Evolutionary conservation across 2,888 invertebrate genomes (phyloP).

Genomic region (Liopterus haemorrhoidalis): DNA sequence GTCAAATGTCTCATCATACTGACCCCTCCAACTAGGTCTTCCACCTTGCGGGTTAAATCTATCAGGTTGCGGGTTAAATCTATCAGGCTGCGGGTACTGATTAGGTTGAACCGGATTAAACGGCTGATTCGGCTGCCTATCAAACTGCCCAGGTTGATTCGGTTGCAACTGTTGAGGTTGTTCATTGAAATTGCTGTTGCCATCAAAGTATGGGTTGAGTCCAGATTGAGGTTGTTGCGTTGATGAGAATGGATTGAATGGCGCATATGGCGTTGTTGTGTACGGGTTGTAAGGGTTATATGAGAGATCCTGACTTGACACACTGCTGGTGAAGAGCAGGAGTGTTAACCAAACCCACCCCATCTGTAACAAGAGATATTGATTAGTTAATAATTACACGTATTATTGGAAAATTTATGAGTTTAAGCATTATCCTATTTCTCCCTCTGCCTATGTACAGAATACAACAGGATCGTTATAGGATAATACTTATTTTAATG

Average conservation of each 20-base stretch:
- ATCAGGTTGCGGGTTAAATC: conserved; percentile 16
- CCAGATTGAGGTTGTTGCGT: background rate
- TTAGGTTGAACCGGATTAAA: conserved; percentile 9
- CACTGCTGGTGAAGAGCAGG: conserved; percentile 32
- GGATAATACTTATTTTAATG: too few relatives aligned
- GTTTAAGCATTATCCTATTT: too few relatives aligned
- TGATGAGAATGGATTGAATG: background rate
- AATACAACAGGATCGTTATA: too few relatives aligned
- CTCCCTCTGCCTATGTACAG: too few relatives aligned
- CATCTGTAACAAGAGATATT: conserved; percentile 14
- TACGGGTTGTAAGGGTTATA: conserved; percentile 26
- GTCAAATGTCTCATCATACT: background rate
- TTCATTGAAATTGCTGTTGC: conserved; percentile 1
- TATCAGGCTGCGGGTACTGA: conserved; percentile 19
- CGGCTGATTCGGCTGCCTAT: conserved; percentile 11
- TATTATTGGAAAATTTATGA: too few relatives aligned
- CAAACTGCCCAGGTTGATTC: conserved; percentile 11
- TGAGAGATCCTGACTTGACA: conserved; percentile 34
- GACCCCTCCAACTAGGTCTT: conserved; percentile 4
- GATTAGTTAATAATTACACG: too few relatives aligned
- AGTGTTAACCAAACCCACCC: conserved; percentile 28
- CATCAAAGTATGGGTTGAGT: background rate
- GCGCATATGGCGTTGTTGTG: conserved; percentile 1
- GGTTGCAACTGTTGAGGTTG: conserved; percentile 20
- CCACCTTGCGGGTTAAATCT: conserved; percentile 18